A percentile compares a stretch with the other conserved stretches of the same genome.
These are phyloP conservation scores for Peromyscus eremicus DNA, from an alignment of 2,797 vertebrate species.

Conservation along the genomic window DNA sequence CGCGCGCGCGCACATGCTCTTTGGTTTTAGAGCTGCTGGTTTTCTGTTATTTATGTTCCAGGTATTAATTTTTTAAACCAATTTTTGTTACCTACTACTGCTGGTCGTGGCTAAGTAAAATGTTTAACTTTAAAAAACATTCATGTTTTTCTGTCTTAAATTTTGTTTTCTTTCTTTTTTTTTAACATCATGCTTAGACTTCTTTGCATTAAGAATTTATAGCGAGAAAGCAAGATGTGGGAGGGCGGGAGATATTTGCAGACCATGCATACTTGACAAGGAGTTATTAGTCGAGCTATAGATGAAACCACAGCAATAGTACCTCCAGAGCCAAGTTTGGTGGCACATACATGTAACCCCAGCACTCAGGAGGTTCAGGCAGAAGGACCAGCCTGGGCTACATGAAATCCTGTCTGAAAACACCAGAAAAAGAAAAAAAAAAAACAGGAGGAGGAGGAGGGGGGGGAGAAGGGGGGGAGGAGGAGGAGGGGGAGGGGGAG, in stretches of 20 bases:
- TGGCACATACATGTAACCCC: neutral
- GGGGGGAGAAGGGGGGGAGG: too few species aligned
- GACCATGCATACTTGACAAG: neutral
- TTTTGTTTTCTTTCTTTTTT: neutral
- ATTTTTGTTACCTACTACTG: neutral
- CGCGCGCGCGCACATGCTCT: too few species aligned
- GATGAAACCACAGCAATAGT: neutral
- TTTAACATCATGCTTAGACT: neutral
- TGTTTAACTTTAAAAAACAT: conserved; percentile 21
- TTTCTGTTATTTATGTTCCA: neutral
- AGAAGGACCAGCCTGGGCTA: neutral
- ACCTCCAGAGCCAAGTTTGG: neutral
- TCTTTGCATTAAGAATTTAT: conserved; percentile 36
- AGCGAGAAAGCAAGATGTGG: neutral
- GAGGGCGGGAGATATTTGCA: conserved; percentile 12
- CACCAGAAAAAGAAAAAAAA: neutral
- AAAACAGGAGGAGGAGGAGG: too few species aligned
- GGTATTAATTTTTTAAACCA: neutral
- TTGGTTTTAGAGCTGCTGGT: conserved; percentile 26
- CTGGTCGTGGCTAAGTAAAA: neutral
- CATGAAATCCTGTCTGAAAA: neutral
- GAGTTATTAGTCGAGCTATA: neutral
- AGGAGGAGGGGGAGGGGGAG: neutral
- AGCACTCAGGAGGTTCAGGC: neutral
- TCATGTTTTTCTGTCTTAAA: conserved; percentile 39